Conservation (phyloP, 2,888 invertebrate species). For the Chrysina gloriosa region DNA sequence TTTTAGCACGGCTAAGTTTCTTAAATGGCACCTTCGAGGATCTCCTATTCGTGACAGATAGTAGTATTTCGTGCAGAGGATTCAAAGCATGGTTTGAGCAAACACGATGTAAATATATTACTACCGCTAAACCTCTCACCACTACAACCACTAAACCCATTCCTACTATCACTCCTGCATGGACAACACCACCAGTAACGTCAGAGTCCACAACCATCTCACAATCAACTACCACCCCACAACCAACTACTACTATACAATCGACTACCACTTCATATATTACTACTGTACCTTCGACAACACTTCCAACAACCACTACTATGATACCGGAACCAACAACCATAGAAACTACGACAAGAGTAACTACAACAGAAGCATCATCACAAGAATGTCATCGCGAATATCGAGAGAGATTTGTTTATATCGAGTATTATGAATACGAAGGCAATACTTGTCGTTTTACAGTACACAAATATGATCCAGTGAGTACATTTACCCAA, state of each 20-base stretch:
- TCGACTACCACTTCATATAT: not conserved
- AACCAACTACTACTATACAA: slow-evolving; percentile 12
- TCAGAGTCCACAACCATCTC: no score
- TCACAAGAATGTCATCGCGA: slow-evolving; percentile 51
- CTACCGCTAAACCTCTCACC: slow-evolving; percentile 22
- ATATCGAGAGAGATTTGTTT: slow-evolving; percentile 54
- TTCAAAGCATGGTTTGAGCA: slow-evolving; percentile 62
- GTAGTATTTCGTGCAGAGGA: slow-evolving; percentile 62
- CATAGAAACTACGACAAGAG: not conserved
- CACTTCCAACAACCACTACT: slow-evolving; percentile 31
- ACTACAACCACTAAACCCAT: no score
- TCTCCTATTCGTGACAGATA: slow-evolving; percentile 62
- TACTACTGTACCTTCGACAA: not conserved
- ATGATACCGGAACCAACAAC: slow-evolving; percentile 14
- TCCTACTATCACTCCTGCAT: no score
- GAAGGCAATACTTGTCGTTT: slow-evolving; percentile 50
- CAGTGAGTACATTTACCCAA: no score
- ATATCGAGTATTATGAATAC: slow-evolving; percentile 53
- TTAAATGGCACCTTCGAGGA: slow-evolving; percentile 54
- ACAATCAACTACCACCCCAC: slow-evolving; percentile 4
- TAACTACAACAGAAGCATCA: slow-evolving; percentile 15
- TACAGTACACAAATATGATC: slow-evolving; percentile 19
- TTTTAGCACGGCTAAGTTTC: slow-evolving; percentile 52
- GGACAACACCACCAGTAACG: no score
- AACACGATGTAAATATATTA: not conserved